Conservation (phyloP, 1,140 invertebrate genomes). For the Platorchestia sp. region DNA sequence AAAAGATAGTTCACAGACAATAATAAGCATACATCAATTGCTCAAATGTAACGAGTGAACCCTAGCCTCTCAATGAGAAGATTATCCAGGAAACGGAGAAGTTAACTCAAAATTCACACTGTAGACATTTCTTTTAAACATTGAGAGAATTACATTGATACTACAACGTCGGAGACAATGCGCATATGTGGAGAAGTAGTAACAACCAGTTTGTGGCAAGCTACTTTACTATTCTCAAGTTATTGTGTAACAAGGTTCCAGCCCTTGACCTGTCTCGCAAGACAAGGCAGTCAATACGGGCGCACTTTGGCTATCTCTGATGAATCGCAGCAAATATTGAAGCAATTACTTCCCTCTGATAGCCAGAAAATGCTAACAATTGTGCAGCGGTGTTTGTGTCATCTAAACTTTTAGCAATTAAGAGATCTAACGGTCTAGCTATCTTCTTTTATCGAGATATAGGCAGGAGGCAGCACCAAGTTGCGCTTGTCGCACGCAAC, state of each 20-base stretch:
- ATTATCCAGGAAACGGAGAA: too few relatives aligned
- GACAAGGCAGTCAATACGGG: background rate
- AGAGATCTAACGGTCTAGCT: background rate
- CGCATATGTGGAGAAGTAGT: too few relatives aligned
- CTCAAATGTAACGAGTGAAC: background rate
- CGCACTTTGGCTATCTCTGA: background rate
- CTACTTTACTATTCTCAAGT: too few relatives aligned
- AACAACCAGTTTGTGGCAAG: too few relatives aligned
- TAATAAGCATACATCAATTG: too few relatives aligned
- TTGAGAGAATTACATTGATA: too few relatives aligned
- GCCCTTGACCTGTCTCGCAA: background rate
- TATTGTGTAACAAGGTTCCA: background rate
- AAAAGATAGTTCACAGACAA: too few relatives aligned
- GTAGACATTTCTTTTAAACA: too few relatives aligned
- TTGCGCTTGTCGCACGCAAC: background rate
- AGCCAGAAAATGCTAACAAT: background rate
- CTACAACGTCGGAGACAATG: too few relatives aligned
- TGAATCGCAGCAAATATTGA: background rate
- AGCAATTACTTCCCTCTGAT: background rate
- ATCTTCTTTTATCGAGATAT: background rate
- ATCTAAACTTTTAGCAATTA: background rate
- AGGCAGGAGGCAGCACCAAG: background rate
- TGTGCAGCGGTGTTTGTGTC: background rate
- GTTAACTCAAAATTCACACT: too few relatives aligned
- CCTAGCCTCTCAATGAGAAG: too few relatives aligned